These are phyloP conservation scores for Drosophila tripunctata DNA, from an alignment of 2,888 invertebrate species.

Conservation along the genomic window DNA sequence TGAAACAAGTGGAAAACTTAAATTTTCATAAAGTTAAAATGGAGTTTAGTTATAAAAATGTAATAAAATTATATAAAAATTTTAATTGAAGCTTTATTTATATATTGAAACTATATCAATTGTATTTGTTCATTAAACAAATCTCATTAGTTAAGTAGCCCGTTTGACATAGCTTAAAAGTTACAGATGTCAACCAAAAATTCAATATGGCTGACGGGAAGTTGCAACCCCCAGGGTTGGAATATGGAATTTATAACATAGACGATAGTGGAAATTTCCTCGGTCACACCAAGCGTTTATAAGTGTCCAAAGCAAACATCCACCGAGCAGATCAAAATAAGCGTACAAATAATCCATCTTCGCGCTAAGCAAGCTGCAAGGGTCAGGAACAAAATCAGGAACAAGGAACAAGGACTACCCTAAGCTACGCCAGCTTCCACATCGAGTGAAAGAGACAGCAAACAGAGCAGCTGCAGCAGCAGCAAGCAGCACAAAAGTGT, in stretches of 20 bases:
- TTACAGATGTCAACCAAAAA: constrained; percentile 18
- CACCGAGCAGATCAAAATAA: constrained; percentile 82
- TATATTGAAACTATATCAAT: neutral
- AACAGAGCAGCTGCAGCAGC: constrained; percentile 61
- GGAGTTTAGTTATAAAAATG: too few species aligned
- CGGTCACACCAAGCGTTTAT: constrained; percentile 82
- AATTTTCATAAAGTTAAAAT: too few species aligned
- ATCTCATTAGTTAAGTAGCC: constrained; percentile 33
- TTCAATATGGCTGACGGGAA: constrained; percentile 65
- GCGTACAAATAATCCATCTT: constrained; percentile 79
- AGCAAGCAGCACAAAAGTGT: constrained; percentile 54
- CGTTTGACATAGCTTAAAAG: constrained; percentile 23
- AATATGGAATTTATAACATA: neutral
- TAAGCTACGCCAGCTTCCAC: constrained; percentile 27
- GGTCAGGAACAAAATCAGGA: neutral
- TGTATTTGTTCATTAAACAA: constrained; percentile 17
- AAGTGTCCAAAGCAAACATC: constrained; percentile 82
- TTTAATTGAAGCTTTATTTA: neutral
- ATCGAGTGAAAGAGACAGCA: too few species aligned
- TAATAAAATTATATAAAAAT: neutral
- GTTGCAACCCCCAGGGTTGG: constrained; percentile 45
- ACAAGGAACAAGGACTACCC: constrained; percentile 29
- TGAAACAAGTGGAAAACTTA: constrained; percentile 31
- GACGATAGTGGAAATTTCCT: constrained; percentile 29
- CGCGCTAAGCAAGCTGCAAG: constrained; percentile 71